Base-by-base conservation (phyloP, 2,888 invertebrate species). In the Azorinus chamasolen region DNA sequence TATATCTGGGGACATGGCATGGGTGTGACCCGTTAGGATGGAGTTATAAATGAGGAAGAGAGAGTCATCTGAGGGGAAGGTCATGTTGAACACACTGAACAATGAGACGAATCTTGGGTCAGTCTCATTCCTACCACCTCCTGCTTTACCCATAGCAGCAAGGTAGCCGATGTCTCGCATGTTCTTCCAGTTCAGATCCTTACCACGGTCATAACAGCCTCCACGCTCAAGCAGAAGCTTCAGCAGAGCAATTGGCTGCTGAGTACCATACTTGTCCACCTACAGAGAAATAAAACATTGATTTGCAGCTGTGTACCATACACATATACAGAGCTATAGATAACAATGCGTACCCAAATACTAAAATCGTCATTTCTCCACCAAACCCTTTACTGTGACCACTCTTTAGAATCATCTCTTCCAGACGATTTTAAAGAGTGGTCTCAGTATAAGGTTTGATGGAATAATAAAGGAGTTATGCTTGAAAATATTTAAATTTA, bases 161-260 rank as follows among this genome's bases (percentile, higher is more conserved):
- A 93, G 88, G 85, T 92, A 93, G 92, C 95, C 95, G 59, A 97
- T 95, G 90, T 98, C 97, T 90, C 95, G 96, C 74, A 98, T 93
- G 84, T 95, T 95, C 92, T 97, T 98, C 97, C 98, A 97, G 92
- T 95, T 96, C 5, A 98, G 94, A 90, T 97, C 97, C 92, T 97
- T 97, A 27, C 96, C 97, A 63, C 97, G 94, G 93, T 97, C 97
- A 91, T 97, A 98, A 93, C 97, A 95, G 20, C 98, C 98, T 65
- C 96, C 96, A 76, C 95, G 95, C 93, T 98, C 97, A 78, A 98
- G 95, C n/a, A 98, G 93, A 14, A 97, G 93, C 92, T 98, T 98
- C n/a, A 98, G 93, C 43, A 98, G 93, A 0, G 98, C 98, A 84
- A 98, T 97, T 0, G 98, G 98, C 90, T 98, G 98, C 90, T 98